Evolutionary conservation across 2,113 vertebrate species (phyloP).

Genomic region (Hymenochirus boettgeri): DNA sequence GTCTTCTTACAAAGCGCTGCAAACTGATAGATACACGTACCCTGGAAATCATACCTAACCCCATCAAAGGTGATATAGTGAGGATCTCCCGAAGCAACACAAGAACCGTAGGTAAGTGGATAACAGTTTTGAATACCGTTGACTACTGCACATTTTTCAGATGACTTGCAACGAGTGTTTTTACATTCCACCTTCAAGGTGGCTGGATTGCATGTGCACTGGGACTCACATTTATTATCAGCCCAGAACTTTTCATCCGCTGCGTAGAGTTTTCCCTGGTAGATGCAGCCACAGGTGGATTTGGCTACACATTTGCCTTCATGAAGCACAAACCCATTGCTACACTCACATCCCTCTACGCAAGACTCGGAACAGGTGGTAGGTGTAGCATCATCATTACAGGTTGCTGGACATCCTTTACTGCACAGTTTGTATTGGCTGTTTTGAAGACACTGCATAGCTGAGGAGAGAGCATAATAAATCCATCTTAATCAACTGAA

Average conservation of each 20-base stretch:
- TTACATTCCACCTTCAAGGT: conserved; percentile 49
- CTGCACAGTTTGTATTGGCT: conserved; percentile 64
- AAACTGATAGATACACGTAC: conserved; percentile 65
- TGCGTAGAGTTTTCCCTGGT: conserved; percentile 54
- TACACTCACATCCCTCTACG: conserved; percentile 63
- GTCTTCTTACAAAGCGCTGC: conserved; percentile 45
- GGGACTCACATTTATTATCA: conserved; percentile 49
- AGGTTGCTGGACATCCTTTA: conserved; percentile 61
- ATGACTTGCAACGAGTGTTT: conserved; percentile 45
- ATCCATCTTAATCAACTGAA: too few species aligned
- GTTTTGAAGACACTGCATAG: conserved; percentile 56
- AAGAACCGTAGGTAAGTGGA: conserved; percentile 54
- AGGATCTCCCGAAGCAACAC: conserved; percentile 59
- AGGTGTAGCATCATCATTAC: conserved; percentile 49
- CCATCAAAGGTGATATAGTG: conserved; percentile 65
- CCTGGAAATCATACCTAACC: conserved; percentile 55
- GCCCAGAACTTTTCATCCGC: conserved; percentile 58
- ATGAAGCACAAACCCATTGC: conserved; percentile 55
- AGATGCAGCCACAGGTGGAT: conserved; percentile 57
- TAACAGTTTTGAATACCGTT: conserved; percentile 61
- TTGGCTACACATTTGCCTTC: conserved; percentile 53
- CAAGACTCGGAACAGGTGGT: conserved; percentile 53
- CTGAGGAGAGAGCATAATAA: not conserved
- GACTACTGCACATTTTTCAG: conserved; percentile 52
- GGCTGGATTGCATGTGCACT: conserved; percentile 51